Base-by-base conservation (phyloP, 2,797 vertebrate species). In the Halcyon leucocephala region DNA sequence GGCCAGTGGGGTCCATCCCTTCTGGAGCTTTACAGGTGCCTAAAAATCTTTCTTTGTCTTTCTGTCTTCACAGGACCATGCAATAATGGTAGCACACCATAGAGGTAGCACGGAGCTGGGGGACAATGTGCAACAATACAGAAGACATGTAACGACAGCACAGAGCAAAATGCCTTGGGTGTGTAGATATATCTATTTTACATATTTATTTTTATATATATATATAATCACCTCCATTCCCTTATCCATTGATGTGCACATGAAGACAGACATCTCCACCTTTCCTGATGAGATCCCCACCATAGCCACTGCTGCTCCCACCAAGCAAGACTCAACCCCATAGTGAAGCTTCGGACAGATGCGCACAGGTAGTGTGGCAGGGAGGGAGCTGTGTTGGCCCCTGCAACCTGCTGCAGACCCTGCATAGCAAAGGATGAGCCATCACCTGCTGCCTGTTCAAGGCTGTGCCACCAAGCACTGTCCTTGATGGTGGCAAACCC, bases 241-340 rank as follows among this genome's bases (percentile, higher is more conserved):
- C 12, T 57, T 33, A 33, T 21, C n/a, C 21, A 33, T 33, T 14
- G 21, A 57, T 57, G 13, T 57, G n/a, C 21, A 57, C 28, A 4
- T 8, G 46, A 52, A 39, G 41, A 51, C 31, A n/a, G 22, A 2
- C 3, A 3, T 46, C 15, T 26, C 9, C 4, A 2, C 16, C 24
- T 41, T 33, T 13, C 24, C 54, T 0, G 3, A 28, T 17, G 35
- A 17, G 29, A 60, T 85, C 29, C 78, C n/a, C 48, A 29, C 14
- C 5, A 4, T 0, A 0, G 35, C 54, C 8, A 1, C 16, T 0
- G 1, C 31, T 46, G 33, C 22, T 48, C 12, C 24, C 51, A 57
- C 28, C 26, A 42, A 22, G 26, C 42, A 42, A 39, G 46, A 14
- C 1, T 4, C 41, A 25, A 1, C 41, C 3, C 12, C 1, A 0